These are phyloP conservation scores for Podarcis cretensis DNA, from an alignment of 2,113 vertebrate genomes.

Conservation along the genomic window DNA sequence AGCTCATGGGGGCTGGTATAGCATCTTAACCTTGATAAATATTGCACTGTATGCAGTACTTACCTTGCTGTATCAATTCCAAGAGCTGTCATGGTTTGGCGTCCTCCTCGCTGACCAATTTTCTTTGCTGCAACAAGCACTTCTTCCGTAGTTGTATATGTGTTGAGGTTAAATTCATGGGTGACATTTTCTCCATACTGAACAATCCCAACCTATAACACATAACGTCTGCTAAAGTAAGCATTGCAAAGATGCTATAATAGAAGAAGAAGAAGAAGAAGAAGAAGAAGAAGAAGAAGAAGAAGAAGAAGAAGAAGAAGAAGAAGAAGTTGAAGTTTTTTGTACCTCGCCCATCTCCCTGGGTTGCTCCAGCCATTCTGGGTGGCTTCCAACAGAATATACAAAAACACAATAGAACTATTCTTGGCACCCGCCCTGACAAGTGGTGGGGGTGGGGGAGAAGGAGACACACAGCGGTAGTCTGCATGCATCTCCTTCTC, in stretches of 20 bases:
- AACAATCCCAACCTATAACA: constrained; percentile 92
- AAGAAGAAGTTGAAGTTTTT: no score
- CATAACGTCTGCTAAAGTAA: not conserved
- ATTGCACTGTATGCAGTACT: accelerated
- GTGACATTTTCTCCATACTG: constrained; percentile 91
- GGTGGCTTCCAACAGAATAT: no score
- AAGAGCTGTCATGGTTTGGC: constrained; percentile 89
- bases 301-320: no score
- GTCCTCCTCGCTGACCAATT: constrained; percentile 85
- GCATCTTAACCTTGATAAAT: not conserved
- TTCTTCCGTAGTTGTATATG: constrained; percentile 82
- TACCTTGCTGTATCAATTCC: constrained; percentile 95
- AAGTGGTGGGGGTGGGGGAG: no score
- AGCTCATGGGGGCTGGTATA: not conserved
- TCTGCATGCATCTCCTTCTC: no score
- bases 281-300: no score
- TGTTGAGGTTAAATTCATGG: constrained; percentile 91
- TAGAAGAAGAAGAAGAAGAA: no score
- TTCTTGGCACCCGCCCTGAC: no score
- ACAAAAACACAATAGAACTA: no score
- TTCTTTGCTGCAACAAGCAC: constrained; percentile 77
- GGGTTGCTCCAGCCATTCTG: no score
- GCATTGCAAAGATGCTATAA: not conserved
- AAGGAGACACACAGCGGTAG: no score
- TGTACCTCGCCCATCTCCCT: no score